Percentiles rank a stretch among this genome's conserved stretches.
Conservation (phyloP, 2,888 invertebrate genomes). For the Stenotaenia linearis region DNA sequence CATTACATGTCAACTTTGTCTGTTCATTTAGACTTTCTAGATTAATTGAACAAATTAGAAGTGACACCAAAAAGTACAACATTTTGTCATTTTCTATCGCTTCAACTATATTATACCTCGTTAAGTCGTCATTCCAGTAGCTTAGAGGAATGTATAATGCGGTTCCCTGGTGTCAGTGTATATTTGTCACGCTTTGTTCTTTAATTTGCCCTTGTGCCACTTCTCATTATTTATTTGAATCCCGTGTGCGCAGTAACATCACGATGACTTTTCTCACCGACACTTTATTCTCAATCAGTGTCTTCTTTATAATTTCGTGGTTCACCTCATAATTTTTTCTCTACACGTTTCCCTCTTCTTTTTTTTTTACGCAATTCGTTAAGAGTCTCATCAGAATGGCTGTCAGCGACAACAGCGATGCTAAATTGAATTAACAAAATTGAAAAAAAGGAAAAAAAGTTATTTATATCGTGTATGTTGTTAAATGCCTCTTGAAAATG, state of each 20-base stretch:
- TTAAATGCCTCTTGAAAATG: not conserved
- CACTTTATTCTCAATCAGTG: not conserved
- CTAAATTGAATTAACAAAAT: not conserved
- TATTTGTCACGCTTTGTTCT: not conserved
- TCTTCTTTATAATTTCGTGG: not conserved
- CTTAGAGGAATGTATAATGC: not conserved
- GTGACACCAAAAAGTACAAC: no score
- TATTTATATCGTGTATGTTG: not conserved
- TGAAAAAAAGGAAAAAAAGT: not conserved
- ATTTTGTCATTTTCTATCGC: not conserved
- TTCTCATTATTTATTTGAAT: not conserved
- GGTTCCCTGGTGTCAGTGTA: not conserved
- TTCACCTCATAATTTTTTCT: not conserved
- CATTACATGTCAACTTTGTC: no score
- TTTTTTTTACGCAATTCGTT: not conserved
- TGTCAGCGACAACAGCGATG: not conserved
- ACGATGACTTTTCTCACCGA: not conserved
- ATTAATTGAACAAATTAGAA: no score
- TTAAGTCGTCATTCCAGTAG: not conserved
- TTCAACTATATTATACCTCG: not conserved
- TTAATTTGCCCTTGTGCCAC: not conserved
- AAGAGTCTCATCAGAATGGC: not conserved
- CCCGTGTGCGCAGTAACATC: not conserved
- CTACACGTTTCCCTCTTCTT: not conserved
- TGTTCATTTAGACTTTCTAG: no score